Evolutionary conservation across 1,140 invertebrate genomes (phyloP).

Genomic region (Olivierus martensii): DNA sequence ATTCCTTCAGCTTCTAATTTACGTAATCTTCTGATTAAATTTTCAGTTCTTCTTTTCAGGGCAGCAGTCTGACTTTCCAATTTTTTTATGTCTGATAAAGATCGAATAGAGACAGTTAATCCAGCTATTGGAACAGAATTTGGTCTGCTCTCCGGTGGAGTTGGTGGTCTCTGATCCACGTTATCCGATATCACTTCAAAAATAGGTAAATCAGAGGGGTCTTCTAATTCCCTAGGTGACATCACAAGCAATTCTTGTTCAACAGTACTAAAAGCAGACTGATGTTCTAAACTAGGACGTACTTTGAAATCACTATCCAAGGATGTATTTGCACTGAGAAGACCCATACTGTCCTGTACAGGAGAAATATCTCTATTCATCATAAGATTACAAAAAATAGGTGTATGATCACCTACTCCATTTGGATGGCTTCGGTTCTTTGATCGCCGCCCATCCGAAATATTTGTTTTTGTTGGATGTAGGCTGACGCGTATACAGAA

Average conservation of each 20-base stretch:
- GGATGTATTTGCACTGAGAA: slow-evolving; percentile 1
- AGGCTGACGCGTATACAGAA: too few relatives aligned
- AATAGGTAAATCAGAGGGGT: neutral
- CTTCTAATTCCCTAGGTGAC: neutral
- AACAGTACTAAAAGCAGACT: neutral
- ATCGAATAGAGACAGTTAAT: neutral
- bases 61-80: neutral
- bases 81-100: neutral
- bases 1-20: slow-evolving; percentile 56
- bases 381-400: neutral
- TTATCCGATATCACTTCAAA: neutral
- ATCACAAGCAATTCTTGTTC: neutral
- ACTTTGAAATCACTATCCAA: neutral
- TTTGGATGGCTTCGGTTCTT: too few relatives aligned
- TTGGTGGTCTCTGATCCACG: neutral
- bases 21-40: slow-evolving; percentile 51
- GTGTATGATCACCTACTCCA: too few relatives aligned
- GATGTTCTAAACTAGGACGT: neutral
- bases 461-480: too few relatives aligned
- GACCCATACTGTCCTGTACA: neutral
- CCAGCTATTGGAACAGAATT: neutral
- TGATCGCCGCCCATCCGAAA: too few relatives aligned
- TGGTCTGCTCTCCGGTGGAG: neutral
- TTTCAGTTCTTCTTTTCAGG: slow-evolving; percentile 48
- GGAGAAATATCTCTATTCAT: neutral